phyloP scores from a whole-genome alignment of 2,888 invertebrate species.

The Agrotis exclamationis region DNA sequence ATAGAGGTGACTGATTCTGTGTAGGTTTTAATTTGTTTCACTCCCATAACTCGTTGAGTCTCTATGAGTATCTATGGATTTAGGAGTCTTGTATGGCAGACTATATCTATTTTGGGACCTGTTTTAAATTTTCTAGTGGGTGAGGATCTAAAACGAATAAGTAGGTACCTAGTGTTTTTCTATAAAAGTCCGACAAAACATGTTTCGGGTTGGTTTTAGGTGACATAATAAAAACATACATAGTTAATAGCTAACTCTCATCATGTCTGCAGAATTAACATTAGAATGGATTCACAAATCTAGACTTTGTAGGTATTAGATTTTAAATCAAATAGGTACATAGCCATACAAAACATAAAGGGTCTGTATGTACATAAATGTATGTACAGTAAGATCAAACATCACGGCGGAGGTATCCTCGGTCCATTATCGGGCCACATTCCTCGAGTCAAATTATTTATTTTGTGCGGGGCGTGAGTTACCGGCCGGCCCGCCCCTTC shows the following conservation, averaged over 20 bases:
- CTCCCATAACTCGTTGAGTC: conserved; percentile 28
- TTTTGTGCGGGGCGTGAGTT: conserved; percentile 89
- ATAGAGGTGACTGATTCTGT: conserved; percentile 64
- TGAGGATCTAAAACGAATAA: background rate
- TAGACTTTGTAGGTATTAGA: too few species aligned
- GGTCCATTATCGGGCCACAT: conserved; percentile 80
- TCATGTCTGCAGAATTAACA: background rate
- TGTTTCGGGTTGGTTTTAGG: background rate
- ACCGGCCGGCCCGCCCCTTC: conserved; percentile 87
- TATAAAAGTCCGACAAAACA: background rate
- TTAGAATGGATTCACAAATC: background rate
- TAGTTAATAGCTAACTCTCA: too few species aligned
- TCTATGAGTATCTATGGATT: conserved; percentile 43
- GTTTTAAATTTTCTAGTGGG: conserved; percentile 8
- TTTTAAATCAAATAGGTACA: conserved; percentile 11
- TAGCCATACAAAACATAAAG: conserved; percentile 3
- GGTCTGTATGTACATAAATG: background rate
- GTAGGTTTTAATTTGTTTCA: conserved; percentile 64
- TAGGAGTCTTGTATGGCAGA: conserved; percentile 23
- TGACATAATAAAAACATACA: too few species aligned
- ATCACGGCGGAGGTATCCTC: conserved; percentile 60
- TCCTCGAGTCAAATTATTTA: conserved; percentile 87
- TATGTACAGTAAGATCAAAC: conserved; percentile 59
- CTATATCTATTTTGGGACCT: conserved; percentile 5
- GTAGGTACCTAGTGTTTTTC: background rate